Evolutionary conservation across 1,140 invertebrate species (phyloP), one percentile per base, ranked within the genome.

Genomic region (Drosophila pseudoananassae): DNA sequence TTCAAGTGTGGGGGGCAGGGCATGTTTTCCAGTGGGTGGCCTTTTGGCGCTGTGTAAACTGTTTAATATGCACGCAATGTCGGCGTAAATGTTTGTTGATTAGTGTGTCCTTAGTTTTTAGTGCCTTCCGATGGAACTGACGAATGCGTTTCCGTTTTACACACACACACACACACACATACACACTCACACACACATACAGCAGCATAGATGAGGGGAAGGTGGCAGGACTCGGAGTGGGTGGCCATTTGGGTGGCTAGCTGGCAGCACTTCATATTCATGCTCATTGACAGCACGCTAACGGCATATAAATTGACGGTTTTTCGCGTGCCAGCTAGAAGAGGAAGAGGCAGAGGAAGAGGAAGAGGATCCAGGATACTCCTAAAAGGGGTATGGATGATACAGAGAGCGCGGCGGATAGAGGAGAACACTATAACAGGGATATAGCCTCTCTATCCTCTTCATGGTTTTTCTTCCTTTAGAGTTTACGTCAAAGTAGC

Each of bases 41-140:
- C 0, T 20, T 23, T 27, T 25, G 53, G 50, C n/a, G 25, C 40
- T 46, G 51, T 31, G 27, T 77, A 57, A 58, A 51, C 78, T 83
- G 83, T 65, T 87, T 87, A 87, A 87, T 87, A 87, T 87, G 83
- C 83, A 87, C 83, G 83, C 83, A 88, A 87, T 87, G 83, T 87
- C 83, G 83, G 78, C 83, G 83, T 87, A 87, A 87, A 87, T 87
- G 83, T 87, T 88, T 88, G 83, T 88, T 88, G 83, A 88, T 88
- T 88, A 83, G 84, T 88, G 78, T 88, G 83, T 88, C 75, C 78
- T 82, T 75, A 82, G 83, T 88, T 88, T 88, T 88, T 88, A 88
- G 83, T 88, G 83, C 75, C 83, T 83, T 72, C 71, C 74, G 74
- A 72, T 79, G 77, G 63, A 74, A 63, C 71, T 74, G 71, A 74